phyloP scores from a whole-genome alignment of 2,888 invertebrate genomes.

The Myathropa florea region DNA sequence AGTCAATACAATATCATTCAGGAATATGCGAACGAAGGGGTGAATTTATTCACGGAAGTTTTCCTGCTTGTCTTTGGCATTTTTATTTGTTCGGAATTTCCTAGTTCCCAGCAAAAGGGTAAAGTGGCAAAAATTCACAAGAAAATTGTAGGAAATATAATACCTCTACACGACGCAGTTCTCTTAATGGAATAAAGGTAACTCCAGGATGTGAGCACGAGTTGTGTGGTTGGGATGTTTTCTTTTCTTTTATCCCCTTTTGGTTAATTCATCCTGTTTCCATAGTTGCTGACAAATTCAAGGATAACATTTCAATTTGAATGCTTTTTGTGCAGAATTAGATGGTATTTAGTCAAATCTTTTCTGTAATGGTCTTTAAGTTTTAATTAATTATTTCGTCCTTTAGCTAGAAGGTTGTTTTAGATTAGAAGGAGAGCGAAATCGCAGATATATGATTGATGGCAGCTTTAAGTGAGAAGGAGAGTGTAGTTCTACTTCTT shows the following conservation, averaged over 20 bases:
- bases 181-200: background rate
- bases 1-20: slow-evolving; percentile 18
- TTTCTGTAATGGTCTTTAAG: background rate
- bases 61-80: slow-evolving; percentile 50
- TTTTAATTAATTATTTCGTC: background rate
- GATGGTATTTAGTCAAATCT: background rate
- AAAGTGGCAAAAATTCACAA: background rate
- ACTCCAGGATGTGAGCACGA: background rate
- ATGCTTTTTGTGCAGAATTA: background rate
- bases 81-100: slow-evolving; percentile 60
- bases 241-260: background rate
- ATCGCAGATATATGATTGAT: too few species aligned
- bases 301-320: slow-evolving; percentile 1
- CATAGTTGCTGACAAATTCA: slow-evolving; percentile 13
- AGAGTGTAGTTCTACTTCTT: too few species aligned
- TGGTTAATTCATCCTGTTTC: slow-evolving; percentile 12
- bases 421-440: background rate
- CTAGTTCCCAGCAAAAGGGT: slow-evolving; percentile 5
- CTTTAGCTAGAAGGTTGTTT: background rate
- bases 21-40: slow-evolving; percentile 19
- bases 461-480: too few species aligned
- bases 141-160: slow-evolving; percentile 24
- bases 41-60: slow-evolving; percentile 59
- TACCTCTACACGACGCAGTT: slow-evolving; percentile 23
- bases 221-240: slow-evolving; percentile 2